These are phyloP conservation scores for Loriculus beryllinus DNA, from an alignment of 2,797 vertebrate genomes.

Conservation along the genomic window DNA sequence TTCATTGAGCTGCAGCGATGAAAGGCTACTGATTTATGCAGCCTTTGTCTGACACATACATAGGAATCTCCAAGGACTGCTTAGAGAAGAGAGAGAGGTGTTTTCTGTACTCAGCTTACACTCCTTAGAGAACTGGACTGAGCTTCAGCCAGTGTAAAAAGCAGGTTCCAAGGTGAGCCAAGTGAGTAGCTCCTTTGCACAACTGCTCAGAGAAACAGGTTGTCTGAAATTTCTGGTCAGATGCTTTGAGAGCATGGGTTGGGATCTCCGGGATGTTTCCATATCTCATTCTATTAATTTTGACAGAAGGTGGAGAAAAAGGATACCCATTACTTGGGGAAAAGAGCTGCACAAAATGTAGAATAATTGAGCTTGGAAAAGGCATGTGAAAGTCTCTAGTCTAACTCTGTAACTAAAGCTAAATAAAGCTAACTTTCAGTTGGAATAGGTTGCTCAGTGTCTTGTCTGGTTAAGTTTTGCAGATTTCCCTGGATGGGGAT, in stretches of 20 bases:
- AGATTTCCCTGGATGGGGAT: not conserved
- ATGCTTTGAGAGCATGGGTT: not conserved
- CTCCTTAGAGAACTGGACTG: not conserved
- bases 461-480: not conserved
- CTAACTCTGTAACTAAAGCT: not conserved
- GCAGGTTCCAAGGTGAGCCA: not conserved
- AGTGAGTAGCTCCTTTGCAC: not conserved
- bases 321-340: not conserved
- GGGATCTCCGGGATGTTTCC: not conserved
- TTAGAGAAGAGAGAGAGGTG: not conserved
- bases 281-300: not conserved
- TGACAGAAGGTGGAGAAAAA: not conserved
- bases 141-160: not conserved
- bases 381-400: not conserved
- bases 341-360: not conserved
- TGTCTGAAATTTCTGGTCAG: not conserved
- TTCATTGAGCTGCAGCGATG: not conserved
- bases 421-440: not conserved
- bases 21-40: not conserved
- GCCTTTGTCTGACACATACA: not conserved
- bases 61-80: not conserved
- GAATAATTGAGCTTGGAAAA: not conserved
- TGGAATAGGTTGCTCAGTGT: not conserved
- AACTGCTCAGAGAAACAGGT: not conserved
- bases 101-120: not conserved